Conservation (phyloP, 2,888 invertebrate species). For the Drosophila birchii region DNA sequence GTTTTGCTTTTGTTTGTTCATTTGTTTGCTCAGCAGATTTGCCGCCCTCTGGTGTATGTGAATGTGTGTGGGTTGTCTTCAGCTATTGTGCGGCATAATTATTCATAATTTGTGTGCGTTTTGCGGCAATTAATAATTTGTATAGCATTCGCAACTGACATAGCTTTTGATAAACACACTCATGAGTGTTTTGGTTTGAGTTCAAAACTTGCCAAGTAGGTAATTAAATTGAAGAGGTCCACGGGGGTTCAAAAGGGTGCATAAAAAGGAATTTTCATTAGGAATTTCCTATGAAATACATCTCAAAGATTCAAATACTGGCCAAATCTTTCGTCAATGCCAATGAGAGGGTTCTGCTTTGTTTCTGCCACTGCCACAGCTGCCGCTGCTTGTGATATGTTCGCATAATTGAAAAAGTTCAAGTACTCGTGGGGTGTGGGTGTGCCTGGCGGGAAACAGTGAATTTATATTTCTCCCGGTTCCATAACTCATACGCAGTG, state of each 20-base stretch:
- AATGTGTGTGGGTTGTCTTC: slow-evolving; percentile 35
- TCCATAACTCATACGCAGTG: slow-evolving; percentile 67
- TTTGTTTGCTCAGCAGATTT: slow-evolving; percentile 56
- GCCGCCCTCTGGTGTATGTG: slow-evolving; percentile 9
- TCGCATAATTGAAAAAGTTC: slow-evolving; percentile 72
- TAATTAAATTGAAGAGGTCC: slow-evolving; percentile 54
- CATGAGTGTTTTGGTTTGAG: slow-evolving; percentile 47
- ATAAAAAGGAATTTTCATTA: not conserved
- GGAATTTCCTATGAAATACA: not conserved
- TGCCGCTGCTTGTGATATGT: slow-evolving; percentile 52
- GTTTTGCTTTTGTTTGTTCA: slow-evolving; percentile 46
- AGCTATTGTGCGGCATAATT: slow-evolving; percentile 67
- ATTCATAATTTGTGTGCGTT: slow-evolving; percentile 74
- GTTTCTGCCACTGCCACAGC: slow-evolving; percentile 2
- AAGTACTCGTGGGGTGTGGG: slow-evolving; percentile 43
- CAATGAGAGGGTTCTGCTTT: slow-evolving; percentile 38
- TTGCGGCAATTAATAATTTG: slow-evolving; percentile 74
- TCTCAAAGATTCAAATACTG: not conserved
- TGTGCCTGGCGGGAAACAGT: slow-evolving; percentile 10
- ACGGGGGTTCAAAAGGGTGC: slow-evolving; percentile 10
- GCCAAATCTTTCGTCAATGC: slow-evolving; percentile 49
- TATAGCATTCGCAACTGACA: slow-evolving; percentile 50
- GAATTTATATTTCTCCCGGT: slow-evolving; percentile 28
- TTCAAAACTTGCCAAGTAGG: slow-evolving; percentile 55
- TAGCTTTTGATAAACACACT: slow-evolving; percentile 44